These are phyloP conservation scores for Threskiornis aethiopicus DNA, from an alignment of 2,797 vertebrate genomes.

Conservation along the genomic window DNA sequence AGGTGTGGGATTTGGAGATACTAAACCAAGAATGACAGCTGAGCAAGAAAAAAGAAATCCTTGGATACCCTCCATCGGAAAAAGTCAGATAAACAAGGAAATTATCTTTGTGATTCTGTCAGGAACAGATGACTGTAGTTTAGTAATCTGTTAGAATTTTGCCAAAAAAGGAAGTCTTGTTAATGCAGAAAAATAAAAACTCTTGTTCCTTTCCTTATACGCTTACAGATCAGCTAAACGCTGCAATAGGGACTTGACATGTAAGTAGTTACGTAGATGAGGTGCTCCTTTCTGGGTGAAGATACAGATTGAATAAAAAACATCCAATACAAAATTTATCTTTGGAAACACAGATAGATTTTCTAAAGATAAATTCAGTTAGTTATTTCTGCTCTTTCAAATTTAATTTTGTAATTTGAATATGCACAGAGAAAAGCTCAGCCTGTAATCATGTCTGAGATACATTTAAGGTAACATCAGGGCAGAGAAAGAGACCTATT, in stretches of 20 bases:
- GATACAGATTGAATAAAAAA: neutral
- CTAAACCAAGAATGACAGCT: neutral
- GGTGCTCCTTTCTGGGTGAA: neutral
- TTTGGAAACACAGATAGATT: neutral
- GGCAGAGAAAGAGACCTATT: neutral
- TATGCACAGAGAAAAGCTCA: neutral
- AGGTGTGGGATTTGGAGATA: neutral
- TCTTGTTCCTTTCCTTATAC: neutral
- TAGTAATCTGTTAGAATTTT: neutral
- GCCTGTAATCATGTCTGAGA: neutral
- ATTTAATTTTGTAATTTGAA: neutral
- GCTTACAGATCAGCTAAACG: neutral
- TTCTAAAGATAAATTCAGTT: neutral
- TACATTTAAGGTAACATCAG: neutral
- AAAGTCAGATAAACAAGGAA: conserved; percentile 30
- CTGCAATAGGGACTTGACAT: neutral
- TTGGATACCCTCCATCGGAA: neutral
- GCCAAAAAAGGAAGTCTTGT: neutral
- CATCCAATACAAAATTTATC: neutral
- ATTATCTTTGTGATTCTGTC: neutral
- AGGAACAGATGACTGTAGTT: neutral
- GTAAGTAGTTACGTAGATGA: neutral
- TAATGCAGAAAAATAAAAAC: neutral
- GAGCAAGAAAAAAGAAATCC: neutral
- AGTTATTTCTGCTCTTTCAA: neutral